Conservation (phyloP, 2,888 invertebrate species). For the Caenorhabditis becei region DNA sequence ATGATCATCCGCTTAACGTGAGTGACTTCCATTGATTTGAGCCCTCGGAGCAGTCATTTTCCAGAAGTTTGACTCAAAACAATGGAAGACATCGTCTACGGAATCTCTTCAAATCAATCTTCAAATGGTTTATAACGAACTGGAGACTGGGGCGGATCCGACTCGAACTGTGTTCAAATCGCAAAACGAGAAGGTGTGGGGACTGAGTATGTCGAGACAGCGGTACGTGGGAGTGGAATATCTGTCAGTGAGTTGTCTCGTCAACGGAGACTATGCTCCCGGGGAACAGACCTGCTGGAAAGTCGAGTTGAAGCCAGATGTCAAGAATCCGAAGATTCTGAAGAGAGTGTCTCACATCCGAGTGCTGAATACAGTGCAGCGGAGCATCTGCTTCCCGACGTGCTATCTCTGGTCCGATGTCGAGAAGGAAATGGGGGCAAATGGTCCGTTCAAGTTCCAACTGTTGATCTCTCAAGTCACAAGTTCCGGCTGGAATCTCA, state of each 20-base stretch:
- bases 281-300: constrained; percentile 19
- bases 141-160: background rate
- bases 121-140: background rate
- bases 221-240: constrained; percentile 4
- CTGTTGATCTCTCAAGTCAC: background rate
- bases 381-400: constrained; percentile 27
- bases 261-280: background rate
- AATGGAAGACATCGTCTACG: background rate
- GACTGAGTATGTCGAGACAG: background rate
- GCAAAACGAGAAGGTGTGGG: constrained; percentile 4
- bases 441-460: constrained; percentile 11
- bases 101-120: background rate
- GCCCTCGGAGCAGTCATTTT: background rate
- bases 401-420: constrained; percentile 23
- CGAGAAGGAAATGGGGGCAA: constrained; percentile 8
- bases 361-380: constrained; percentile 19
- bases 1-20: constrained; percentile 12
- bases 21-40: background rate
- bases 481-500: constrained; percentile 1
- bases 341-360: background rate
- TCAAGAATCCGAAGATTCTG: constrained; percentile 6
- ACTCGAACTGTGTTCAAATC: background rate
- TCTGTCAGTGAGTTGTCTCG: background rate
- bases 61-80: background rate
- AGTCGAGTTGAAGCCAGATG: constrained; percentile 6